Percentiles rank a stretch among this genome's conserved stretches.
Evolutionary conservation across 2,888 invertebrate species (phyloP).

Genomic region (Steinernema scapterisci): DNA sequence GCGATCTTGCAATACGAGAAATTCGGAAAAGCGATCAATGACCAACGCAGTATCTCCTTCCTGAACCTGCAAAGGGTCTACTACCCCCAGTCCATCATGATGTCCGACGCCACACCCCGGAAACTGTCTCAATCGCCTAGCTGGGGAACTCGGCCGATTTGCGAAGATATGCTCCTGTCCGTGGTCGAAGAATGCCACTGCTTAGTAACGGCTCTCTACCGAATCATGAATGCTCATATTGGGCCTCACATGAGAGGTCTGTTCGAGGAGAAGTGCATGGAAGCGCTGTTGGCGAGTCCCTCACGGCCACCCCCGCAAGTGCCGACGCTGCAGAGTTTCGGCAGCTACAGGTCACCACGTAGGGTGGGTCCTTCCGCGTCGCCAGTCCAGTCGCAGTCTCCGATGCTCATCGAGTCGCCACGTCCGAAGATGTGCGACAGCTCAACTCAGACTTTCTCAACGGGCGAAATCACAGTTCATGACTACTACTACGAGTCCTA

Average conservation of each 20-base stretch:
- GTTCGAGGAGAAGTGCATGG: slow-evolving; percentile 61
- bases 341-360: slow-evolving; percentile 41
- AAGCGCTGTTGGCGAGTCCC: slow-evolving; percentile 38
- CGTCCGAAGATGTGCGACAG: slow-evolving; percentile 59
- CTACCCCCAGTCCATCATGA: slow-evolving; percentile 77
- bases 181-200: slow-evolving; percentile 64
- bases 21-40: slow-evolving; percentile 86
- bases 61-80: slow-evolving; percentile 76
- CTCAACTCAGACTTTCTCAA: slow-evolving; percentile 65
- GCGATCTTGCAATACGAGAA: slow-evolving; percentile 88
- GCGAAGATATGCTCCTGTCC: slow-evolving; percentile 59
- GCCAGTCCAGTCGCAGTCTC: slow-evolving; percentile 26
- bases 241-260: slow-evolving; percentile 57
- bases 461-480: slow-evolving; percentile 71
- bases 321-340: slow-evolving; percentile 42
- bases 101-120: slow-evolving; percentile 86
- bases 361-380: slow-evolving; percentile 55
- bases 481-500: slow-evolving; percentile 61
- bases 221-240: slow-evolving; percentile 59
- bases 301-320: slow-evolving; percentile 57
- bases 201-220: slow-evolving; percentile 59
- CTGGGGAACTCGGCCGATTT: slow-evolving; percentile 64
- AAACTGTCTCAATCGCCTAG: slow-evolving; percentile 69
- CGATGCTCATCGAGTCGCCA: slow-evolving; percentile 33
- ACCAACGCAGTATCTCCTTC: slow-evolving; percentile 88